These are phyloP conservation scores for Aurelia sp. DNA, from an alignment of 30 jellyfish, hydroid and myxozoan genomes.

Conservation along the genomic window DNA sequence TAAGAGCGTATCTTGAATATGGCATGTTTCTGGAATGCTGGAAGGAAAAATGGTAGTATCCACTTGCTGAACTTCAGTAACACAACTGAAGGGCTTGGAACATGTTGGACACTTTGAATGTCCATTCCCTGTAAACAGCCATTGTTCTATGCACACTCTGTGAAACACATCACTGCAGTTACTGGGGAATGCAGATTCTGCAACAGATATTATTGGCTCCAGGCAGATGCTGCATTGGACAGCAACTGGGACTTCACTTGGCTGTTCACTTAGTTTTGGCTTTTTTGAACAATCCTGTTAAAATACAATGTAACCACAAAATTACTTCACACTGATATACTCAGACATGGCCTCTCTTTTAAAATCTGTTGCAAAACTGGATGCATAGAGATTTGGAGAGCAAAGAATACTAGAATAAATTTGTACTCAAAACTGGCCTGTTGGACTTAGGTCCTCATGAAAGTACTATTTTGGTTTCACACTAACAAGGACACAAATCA, in stretches of 20 bases:
- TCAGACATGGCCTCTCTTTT: too few species aligned
- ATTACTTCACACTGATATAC: too few species aligned
- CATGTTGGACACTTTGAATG: conserved; percentile 23
- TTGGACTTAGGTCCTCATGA: too few species aligned
- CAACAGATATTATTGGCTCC: conserved; percentile 2
- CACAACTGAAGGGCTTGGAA: neutral
- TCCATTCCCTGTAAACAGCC: conserved; percentile 49
- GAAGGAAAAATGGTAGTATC: conserved; percentile 1
- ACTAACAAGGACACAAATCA: too few species aligned
- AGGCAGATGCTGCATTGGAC: conserved; percentile 9
- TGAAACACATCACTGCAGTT: conserved; percentile 41
- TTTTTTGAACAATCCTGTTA: neutral
- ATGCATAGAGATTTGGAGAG: too few species aligned
- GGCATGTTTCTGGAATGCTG: neutral
- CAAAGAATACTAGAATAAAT: too few species aligned
- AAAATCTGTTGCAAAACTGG: too few species aligned
- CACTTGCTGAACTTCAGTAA: neutral
- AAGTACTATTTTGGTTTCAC: too few species aligned
- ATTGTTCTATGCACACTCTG: conserved; percentile 19
- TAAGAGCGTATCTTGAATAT: neutral
- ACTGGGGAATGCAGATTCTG: conserved; percentile 35
- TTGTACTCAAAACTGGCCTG: too few species aligned
- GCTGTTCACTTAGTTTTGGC: neutral
- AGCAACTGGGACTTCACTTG: neutral
- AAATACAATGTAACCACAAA: too few species aligned